Evolutionary conservation across 2,888 invertebrate genomes (phyloP).

Genomic region (Torymus tubicola): DNA sequence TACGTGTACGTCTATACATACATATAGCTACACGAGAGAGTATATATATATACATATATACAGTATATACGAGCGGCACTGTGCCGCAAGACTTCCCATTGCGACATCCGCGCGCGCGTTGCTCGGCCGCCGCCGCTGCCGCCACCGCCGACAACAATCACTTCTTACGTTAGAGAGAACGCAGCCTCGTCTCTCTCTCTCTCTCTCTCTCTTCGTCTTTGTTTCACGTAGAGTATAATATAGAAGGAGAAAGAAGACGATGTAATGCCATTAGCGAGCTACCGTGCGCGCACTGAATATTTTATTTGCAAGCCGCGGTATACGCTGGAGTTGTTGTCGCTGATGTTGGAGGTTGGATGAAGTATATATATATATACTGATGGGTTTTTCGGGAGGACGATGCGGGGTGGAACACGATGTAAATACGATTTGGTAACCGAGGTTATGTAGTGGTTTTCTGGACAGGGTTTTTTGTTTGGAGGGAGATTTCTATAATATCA

Average conservation of each 20-base stretch:
- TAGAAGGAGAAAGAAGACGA: constrained; percentile 43
- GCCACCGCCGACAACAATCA: constrained; percentile 72
- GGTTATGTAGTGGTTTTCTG: too few species aligned
- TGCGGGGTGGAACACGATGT: too few species aligned
- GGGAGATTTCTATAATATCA: too few species aligned
- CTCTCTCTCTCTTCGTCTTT: constrained; percentile 44
- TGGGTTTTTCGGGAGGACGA: too few species aligned
- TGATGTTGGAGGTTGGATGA: too few species aligned
- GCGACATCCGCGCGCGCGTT: constrained; percentile 66
- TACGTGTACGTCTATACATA: too few species aligned
- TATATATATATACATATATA: too few species aligned
- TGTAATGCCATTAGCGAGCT: constrained; percentile 35
- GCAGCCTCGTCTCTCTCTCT: constrained; percentile 24
- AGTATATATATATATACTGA: too few species aligned
- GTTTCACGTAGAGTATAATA: constrained; percentile 4
- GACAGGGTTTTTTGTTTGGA: too few species aligned
- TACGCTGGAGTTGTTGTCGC: constrained; percentile 23
- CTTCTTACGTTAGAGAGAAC: constrained; percentile 64
- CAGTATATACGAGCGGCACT: constrained; percentile 62
- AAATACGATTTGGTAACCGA: too few species aligned
- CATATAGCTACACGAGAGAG: too few species aligned
- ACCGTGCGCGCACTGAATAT: neutral
- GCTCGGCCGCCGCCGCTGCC: constrained; percentile 63
- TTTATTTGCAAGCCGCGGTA: constrained; percentile 7
- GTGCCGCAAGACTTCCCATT: constrained; percentile 73